phyloP scores from a whole-genome alignment of 2,888 invertebrate species.

The Pollenia amentaria region DNA sequence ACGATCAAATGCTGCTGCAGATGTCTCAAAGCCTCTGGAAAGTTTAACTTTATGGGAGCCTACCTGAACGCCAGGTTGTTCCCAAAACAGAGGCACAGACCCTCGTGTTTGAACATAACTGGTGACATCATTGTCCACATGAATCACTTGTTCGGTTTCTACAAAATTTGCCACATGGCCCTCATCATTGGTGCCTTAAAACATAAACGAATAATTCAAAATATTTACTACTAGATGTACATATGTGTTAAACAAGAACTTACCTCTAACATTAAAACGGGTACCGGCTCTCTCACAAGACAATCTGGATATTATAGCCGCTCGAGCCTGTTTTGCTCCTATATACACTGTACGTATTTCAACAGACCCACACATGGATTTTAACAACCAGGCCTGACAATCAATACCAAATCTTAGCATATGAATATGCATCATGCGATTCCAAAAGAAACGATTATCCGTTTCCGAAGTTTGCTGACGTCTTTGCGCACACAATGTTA shows the following conservation, averaged over 20 bases:
- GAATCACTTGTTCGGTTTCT: conserved; percentile 99
- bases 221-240: neutral
- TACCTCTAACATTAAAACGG: conserved; percentile 96
- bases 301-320: conserved; percentile 97
- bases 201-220: neutral
- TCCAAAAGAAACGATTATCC: conserved; percentile 99
- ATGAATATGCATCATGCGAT: conserved; percentile 97
- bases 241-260: neutral
- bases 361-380: conserved; percentile 98
- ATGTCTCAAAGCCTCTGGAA: conserved; percentile 97
- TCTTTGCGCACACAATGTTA: conserved; percentile 97
- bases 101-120: conserved; percentile 97
- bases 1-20: conserved; percentile 95
- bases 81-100: conserved; percentile 99
- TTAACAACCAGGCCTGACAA: conserved; percentile 95
- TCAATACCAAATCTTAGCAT: conserved; percentile 96
- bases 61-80: conserved; percentile 99
- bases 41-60: conserved; percentile 99
- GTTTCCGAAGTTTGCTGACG: conserved; percentile 91
- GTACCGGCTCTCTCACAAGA: conserved; percentile 99
- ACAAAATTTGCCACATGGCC: conserved; percentile 99
- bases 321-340: conserved; percentile 96
- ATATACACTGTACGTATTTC: conserved; percentile 99
- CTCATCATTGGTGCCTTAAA: conserved; percentile 96
- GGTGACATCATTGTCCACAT: conserved; percentile 94